Percentiles rank a stretch among this genome's conserved stretches.
phyloP scores from a whole-genome alignment of 2,888 invertebrate genomes.

The Anorthoa munda region DNA sequence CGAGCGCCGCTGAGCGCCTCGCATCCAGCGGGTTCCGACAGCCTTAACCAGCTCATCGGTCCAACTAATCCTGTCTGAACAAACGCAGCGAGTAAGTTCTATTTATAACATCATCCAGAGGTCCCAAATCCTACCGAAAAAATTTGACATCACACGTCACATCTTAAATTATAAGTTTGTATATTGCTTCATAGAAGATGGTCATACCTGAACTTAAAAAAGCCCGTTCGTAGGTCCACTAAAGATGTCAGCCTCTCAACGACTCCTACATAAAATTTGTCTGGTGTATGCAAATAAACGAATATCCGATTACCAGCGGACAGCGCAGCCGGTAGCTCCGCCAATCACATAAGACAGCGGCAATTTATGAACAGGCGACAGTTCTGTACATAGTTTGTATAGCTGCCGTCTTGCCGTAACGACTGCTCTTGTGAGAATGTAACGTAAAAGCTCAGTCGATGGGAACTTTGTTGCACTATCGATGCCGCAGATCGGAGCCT shows the following conservation, averaged over 20 bases:
- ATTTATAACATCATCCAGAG: neutral
- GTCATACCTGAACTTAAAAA: neutral
- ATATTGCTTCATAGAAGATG: too few relatives aligned
- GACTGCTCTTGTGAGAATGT: neutral
- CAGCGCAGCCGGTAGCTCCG: constrained; percentile 4
- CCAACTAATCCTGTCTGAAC: neutral
- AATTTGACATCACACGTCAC: neutral
- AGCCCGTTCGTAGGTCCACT: neutral
- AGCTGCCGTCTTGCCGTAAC: neutral
- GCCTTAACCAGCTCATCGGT: too few relatives aligned
- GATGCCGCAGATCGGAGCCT: neutral
- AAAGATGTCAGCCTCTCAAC: neutral
- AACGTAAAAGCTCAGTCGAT: neutral
- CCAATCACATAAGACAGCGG: constrained; percentile 7
- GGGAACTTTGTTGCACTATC: constrained; percentile 1
- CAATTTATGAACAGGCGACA: neutral
- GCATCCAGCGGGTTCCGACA: too few relatives aligned
- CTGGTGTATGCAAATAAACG: constrained; percentile 6
- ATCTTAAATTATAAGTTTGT: neutral
- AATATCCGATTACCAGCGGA: constrained; percentile 29
- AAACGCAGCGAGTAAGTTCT: too few relatives aligned
- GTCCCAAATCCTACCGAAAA: neutral
- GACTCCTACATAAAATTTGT: neutral
- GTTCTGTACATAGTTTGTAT: neutral
- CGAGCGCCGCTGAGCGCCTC: too few relatives aligned